Percentiles rank a stretch among this genome's conserved stretches.
These are phyloP conservation scores for Chironomus striatipennis DNA, from an alignment of 1,140 invertebrate genomes.

Conservation along the genomic window DNA sequence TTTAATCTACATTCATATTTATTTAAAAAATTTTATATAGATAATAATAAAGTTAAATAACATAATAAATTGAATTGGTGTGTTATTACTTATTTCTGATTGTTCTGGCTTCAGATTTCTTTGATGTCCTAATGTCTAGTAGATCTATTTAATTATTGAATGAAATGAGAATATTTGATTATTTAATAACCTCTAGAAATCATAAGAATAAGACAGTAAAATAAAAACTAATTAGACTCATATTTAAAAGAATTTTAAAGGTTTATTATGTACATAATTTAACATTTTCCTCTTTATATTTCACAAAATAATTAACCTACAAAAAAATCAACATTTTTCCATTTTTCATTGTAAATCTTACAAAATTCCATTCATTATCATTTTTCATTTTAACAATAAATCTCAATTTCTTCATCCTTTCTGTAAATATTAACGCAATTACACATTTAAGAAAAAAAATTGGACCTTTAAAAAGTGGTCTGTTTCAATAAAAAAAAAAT, in stretches of 20 bases:
- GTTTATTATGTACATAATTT: slow-evolving; percentile 2
- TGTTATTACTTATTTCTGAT: too few species aligned
- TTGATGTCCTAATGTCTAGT: too few species aligned
- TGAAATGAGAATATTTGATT: neutral
- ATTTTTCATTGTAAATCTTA: neutral
- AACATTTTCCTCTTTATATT: neutral
- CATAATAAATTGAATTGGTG: too few species aligned
- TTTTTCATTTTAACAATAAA: neutral
- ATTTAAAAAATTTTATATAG: too few species aligned
- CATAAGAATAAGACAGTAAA: too few species aligned
- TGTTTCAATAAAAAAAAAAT: neutral
- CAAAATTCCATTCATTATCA: neutral
- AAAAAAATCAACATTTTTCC: slow-evolving; percentile 8
- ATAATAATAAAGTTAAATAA: too few species aligned
- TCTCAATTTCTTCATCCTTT: neutral
- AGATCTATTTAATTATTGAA: neutral
- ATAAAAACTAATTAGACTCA: too few species aligned
- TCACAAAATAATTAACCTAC: slow-evolving; percentile 1
- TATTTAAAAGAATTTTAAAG: neutral
- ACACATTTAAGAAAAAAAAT: neutral
- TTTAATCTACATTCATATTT: too few species aligned
- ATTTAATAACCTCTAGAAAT: too few species aligned
- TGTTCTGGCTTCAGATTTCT: too few species aligned
- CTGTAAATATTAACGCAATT: neutral
- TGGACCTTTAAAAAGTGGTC: neutral